These are phyloP conservation scores for Melieria omissa DNA, from an alignment of 2,888 invertebrate genomes.

Conservation along the genomic window DNA sequence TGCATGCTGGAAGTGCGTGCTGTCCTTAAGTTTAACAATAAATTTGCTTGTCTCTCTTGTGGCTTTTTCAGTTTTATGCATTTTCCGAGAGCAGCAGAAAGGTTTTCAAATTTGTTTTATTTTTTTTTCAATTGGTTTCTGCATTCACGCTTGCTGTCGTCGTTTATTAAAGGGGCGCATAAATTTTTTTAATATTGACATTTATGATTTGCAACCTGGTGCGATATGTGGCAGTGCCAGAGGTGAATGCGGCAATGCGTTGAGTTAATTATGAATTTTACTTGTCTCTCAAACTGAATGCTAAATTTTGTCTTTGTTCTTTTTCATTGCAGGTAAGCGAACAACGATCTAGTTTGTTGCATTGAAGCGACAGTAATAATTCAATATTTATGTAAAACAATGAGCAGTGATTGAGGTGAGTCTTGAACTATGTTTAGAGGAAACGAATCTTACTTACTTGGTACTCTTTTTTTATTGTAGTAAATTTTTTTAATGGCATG, in stretches of 20 bases:
- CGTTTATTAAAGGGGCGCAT: not conserved
- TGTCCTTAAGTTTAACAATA: conserved; percentile 4
- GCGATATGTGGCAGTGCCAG: conserved; percentile 8
- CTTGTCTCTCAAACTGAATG: too few species aligned
- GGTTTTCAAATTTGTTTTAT: not conserved
- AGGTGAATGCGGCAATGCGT: not conserved
- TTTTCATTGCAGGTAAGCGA: not conserved
- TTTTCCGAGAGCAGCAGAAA: not conserved
- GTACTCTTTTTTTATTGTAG: too few species aligned
- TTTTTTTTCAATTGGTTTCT: not conserved
- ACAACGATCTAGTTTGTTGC: too few species aligned
- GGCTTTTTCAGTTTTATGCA: conserved; percentile 14
- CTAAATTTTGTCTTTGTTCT: too few species aligned
- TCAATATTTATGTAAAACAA: too few species aligned
- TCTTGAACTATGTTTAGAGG: too few species aligned
- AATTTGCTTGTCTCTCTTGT: conserved; percentile 22
- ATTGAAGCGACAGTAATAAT: too few species aligned
- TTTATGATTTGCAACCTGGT: conserved; percentile 25
- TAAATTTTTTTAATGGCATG: too few species aligned
- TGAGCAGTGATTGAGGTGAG: too few species aligned
- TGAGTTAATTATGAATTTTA: too few species aligned
- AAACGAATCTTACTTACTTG: too few species aligned
- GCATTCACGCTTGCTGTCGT: not conserved
- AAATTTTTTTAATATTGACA: conserved; percentile 33
- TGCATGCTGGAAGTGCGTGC: not conserved